A percentile compares a stretch with the other conserved stretches of the same genome.
Evolutionary conservation across 1,140 invertebrate genomes (phyloP).

Genomic region (Nymphalis io): DNA sequence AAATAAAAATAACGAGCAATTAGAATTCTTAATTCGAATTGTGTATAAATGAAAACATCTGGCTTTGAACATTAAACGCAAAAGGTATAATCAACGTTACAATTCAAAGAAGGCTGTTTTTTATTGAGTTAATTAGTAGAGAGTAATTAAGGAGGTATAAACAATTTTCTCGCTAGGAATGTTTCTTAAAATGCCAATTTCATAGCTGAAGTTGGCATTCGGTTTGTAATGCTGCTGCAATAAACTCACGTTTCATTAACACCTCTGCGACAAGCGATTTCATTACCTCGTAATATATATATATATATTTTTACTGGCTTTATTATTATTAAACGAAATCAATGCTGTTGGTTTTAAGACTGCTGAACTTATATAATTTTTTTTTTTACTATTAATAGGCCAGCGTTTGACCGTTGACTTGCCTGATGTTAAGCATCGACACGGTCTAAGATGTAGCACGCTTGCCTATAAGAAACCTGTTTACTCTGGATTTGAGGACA

Average conservation of each 20-base stretch:
- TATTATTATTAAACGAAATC: no score
- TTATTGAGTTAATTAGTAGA: constrained; percentile 27
- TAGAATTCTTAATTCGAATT: constrained; percentile 14
- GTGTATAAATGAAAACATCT: constrained; percentile 21
- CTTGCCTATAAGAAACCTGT: no score
- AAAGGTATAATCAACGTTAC: constrained; percentile 19
- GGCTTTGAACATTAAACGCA: constrained; percentile 19
- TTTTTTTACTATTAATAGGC: no score
- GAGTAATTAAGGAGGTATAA: constrained; percentile 23
- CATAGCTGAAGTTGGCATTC: constrained; percentile 2
- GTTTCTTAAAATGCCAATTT: constrained; percentile 21
- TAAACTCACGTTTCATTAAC: constrained; percentile 1
- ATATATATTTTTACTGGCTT: no score
- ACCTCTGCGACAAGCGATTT: background rate
- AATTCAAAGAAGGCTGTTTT: constrained; percentile 22
- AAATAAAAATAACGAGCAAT: constrained; percentile 12
- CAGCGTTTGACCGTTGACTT: no score
- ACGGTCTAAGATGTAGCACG: no score
- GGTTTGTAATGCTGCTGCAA: background rate
- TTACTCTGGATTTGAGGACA: no score
- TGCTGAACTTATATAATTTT: no score
- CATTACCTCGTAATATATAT: no score
- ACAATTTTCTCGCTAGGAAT: constrained; percentile 22
- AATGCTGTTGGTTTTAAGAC: no score
- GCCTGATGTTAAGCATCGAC: no score